Conservation (phyloP, 2,113 vertebrate species). For the Lycaon pictus region DNA sequence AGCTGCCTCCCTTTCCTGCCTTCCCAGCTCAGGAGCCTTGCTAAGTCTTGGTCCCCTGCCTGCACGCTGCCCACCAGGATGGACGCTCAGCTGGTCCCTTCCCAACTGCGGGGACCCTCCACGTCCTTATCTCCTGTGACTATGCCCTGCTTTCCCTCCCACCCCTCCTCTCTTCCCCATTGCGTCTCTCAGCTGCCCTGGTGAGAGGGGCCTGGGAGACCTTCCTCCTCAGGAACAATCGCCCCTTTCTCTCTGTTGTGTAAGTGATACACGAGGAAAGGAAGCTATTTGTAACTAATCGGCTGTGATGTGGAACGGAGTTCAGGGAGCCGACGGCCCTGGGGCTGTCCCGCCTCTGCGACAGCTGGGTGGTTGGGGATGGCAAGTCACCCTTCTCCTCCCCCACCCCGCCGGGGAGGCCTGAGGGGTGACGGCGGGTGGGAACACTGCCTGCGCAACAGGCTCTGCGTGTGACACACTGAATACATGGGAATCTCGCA, state of each 20-base stretch:
- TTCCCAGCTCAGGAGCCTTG: neutral
- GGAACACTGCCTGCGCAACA: neutral
- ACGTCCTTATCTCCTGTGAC: neutral
- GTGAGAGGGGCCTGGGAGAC: conserved; percentile 62
- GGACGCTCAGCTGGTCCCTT: neutral
- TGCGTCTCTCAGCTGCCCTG: conserved; percentile 75
- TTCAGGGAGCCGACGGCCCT: conserved; percentile 70
- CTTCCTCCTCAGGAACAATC: conserved; percentile 84
- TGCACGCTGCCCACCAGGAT: neutral
- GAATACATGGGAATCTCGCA: neutral
- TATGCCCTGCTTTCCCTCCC: neutral
- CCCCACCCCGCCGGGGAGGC: neutral
- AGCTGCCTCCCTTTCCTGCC: neutral
- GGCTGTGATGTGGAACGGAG: conserved; percentile 83
- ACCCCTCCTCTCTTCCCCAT: neutral
- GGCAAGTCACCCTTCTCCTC: neutral
- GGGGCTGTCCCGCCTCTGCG: conserved; percentile 37
- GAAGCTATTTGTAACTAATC: conserved; percentile 83
- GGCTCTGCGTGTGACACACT: too few species aligned
- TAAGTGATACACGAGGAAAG: conserved; percentile 79
- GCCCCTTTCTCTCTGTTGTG: conserved; percentile 80
- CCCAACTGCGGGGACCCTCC: conserved; percentile 18
- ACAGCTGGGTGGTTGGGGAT: conserved; percentile 55
- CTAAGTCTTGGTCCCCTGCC: neutral
- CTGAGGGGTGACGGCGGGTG: neutral